Evolutionary conservation across 2,113 vertebrate genomes (phyloP).

Genomic region (Arenaria interpres): DNA sequence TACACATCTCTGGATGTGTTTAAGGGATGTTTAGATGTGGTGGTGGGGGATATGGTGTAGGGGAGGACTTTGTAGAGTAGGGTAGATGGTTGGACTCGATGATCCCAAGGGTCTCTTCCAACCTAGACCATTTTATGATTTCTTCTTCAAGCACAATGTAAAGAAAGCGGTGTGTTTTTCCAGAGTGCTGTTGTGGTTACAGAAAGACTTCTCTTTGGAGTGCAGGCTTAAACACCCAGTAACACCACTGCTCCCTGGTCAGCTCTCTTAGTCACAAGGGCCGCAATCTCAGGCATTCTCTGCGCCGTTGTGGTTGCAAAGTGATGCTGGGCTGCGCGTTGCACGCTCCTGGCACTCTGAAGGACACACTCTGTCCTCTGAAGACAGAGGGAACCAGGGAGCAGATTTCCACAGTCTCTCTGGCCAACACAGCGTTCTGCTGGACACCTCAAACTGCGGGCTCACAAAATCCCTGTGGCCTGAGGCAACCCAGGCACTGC

Average conservation of each 20-base stretch:
- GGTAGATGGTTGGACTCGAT: too few relatives aligned
- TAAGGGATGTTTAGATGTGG: too few relatives aligned
- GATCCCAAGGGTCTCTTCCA: too few relatives aligned
- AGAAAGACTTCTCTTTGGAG: background rate
- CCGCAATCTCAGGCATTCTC: background rate
- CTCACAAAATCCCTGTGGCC: background rate
- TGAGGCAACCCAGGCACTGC: background rate
- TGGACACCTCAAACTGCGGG: background rate
- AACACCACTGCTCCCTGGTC: background rate
- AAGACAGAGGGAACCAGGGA: background rate
- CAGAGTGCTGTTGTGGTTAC: background rate
- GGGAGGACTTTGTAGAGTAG: too few relatives aligned
- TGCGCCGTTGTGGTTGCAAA: background rate
- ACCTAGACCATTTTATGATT: too few relatives aligned
- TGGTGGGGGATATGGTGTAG: too few relatives aligned
- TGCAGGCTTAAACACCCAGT: background rate
- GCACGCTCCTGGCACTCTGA: background rate
- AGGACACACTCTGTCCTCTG: background rate
- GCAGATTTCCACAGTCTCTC: background rate
- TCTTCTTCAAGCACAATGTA: background rate
- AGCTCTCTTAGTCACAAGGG: background rate
- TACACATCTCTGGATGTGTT: too few relatives aligned
- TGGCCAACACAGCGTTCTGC: background rate
- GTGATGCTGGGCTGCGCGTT: background rate
- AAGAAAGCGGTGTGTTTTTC: background rate